Evolutionary conservation across 2,113 vertebrate genomes (phyloP).

Genomic region (Corythoichthys intestinalis): DNA sequence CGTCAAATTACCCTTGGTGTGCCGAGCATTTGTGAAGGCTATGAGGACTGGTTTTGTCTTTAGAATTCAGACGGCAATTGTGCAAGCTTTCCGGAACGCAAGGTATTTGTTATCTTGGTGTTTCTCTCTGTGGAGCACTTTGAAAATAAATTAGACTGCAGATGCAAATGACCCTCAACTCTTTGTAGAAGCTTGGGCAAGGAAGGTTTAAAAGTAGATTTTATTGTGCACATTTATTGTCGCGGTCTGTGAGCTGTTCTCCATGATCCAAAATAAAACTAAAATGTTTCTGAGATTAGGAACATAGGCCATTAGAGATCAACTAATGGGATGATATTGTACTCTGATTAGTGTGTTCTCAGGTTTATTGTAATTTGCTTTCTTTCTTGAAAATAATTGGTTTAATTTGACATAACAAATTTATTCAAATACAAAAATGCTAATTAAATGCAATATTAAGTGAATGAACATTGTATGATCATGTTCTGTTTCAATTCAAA

Average conservation of each 20-base stretch:
- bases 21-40: constrained; percentile 30
- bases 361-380: no score
- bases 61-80: constrained; percentile 8
- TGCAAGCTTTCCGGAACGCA: constrained; percentile 36
- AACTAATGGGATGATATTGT: neutral
- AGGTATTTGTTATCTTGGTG: constrained; percentile 53
- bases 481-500: no score
- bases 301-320: neutral
- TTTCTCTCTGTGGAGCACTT: constrained; percentile 29
- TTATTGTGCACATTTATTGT: constrained; percentile 3
- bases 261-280: neutral
- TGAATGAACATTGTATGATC: no score
- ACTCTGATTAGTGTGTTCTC: neutral
- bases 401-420: no score
- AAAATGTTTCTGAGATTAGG: neutral
- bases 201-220: constrained; percentile 23
- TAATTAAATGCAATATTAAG: no score
- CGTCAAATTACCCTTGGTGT: constrained; percentile 69
- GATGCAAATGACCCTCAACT: constrained; percentile 41
- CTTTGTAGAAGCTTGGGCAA: constrained; percentile 18
- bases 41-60: constrained; percentile 18
- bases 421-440: no score
- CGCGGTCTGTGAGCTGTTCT: neutral
- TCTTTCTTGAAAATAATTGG: no score
- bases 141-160: constrained; percentile 56